Evolutionary conservation across 1,140 invertebrate genomes (phyloP), one percentile per base, ranked within the genome.

Genomic region (Solenopsis invicta): DNA sequence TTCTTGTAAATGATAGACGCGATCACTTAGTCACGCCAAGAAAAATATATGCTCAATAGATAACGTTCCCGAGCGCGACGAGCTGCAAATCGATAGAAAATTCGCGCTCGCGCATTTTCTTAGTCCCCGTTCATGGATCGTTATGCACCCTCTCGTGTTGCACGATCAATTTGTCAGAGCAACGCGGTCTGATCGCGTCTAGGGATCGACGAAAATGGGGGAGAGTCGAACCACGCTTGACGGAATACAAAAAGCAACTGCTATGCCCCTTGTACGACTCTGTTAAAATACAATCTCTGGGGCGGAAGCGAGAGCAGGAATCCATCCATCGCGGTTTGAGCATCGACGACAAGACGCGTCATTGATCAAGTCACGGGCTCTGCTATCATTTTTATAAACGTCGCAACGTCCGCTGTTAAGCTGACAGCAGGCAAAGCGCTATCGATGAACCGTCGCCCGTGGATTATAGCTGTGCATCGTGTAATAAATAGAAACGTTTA

Each of bases 141-240:
- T 84, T 82, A 48, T 74, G 80, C 66, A 82, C 80, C 80, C 80
- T 21, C 54, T 29, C 37, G 37, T 61, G 34, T 82, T 50, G 69
- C 54, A 48, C 69, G 80, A 84, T 62, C 80, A 74, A 84, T 84
- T 84, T 84, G 69, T 84, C 69, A 34, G 56, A 48, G 41, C 29
- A 61, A 74, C 67, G 67, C 41, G 37, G 37, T 21, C 52, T 18
- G 54, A 84, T 82, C 67, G 67, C 24, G 10, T 48, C 16, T 48
- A 16, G 24, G 54, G 41, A 21, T 29, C 29, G 45, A 84, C 18
- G 80, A 84, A 62, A 75, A 81, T 71, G 56, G 41, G 41, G 69
- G 69, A 74, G 34, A 74, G 41, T 61, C 67, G 37, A n/a, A 37
- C 21, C 52, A 84, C 69, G 80, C 80, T 61, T 75, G 80, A 74